Percentiles rank a stretch among this genome's conserved stretches.
These are phyloP conservation scores for Melanostoma mellinum DNA, from an alignment of 2,888 invertebrate species.

Conservation along the genomic window DNA sequence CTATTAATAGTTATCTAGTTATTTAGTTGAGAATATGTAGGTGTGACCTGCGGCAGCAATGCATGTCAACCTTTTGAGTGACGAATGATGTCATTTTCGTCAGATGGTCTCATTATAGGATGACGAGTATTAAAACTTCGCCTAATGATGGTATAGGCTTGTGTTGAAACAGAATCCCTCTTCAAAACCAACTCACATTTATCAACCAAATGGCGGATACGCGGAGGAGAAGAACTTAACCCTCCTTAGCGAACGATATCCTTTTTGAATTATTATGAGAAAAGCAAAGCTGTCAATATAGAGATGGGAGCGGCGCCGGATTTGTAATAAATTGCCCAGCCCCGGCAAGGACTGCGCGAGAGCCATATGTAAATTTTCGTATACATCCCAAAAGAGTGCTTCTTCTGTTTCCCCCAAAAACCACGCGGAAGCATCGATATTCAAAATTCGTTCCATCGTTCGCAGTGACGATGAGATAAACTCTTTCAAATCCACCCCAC, in stretches of 20 bases:
- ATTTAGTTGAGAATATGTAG: slow-evolving; percentile 52
- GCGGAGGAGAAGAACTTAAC: background rate
- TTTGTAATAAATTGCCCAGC: slow-evolving; percentile 64
- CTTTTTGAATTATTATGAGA: slow-evolving; percentile 66
- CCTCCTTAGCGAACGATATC: slow-evolving; percentile 29
- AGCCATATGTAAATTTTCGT: slow-evolving; percentile 69
- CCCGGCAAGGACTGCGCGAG: slow-evolving; percentile 27
- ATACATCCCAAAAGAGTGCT: background rate
- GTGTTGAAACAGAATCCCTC: too few species aligned
- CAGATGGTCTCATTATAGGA: slow-evolving; percentile 44
- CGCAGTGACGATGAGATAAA: slow-evolving; percentile 62
- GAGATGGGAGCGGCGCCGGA: slow-evolving; percentile 59
- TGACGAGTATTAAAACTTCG: background rate
- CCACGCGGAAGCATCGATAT: slow-evolving; percentile 49
- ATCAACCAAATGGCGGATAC: background rate
- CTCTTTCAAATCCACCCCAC: slow-evolving; percentile 62
- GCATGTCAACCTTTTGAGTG: slow-evolving; percentile 65
- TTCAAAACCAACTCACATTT: background rate
- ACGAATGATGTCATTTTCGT: slow-evolving; percentile 69
- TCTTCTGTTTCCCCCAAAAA: slow-evolving; percentile 9
- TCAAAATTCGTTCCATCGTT: slow-evolving; percentile 68
- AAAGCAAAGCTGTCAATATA: slow-evolving; percentile 65
- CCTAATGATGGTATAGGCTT: too few species aligned
- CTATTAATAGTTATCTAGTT: slow-evolving; percentile 71
- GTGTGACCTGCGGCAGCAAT: slow-evolving; percentile 60